phyloP scores from a whole-genome alignment of 2,113 vertebrate species.

The Burhinus bistriatus region DNA sequence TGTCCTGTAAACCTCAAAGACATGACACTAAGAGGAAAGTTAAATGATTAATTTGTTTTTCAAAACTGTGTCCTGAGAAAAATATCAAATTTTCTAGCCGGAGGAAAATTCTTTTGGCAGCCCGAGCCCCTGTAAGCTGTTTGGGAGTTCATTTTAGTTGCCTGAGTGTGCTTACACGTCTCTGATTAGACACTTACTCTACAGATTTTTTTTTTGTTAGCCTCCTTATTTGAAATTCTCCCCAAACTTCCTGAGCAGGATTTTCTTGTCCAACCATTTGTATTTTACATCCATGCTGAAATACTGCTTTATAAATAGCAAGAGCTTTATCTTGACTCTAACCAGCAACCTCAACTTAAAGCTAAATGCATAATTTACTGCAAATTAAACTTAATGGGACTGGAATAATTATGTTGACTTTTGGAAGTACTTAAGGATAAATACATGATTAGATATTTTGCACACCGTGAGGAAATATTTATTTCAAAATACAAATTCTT shows the following conservation, averaged over 20 bases:
- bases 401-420: conserved; percentile 75
- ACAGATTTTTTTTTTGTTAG: background rate
- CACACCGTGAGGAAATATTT: conserved; percentile 67
- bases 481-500: conserved; percentile 54
- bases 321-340: conserved; percentile 36
- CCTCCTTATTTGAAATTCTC: background rate
- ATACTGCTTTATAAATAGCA: conserved; percentile 53
- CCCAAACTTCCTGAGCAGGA: background rate
- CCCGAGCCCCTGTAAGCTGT: background rate
- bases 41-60: background rate
- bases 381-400: conserved; percentile 74
- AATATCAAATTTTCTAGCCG: background rate
- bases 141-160: background rate
- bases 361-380: conserved; percentile 70
- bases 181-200: background rate
- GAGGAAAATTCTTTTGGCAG: background rate
- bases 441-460: conserved; percentile 73
- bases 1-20: background rate
- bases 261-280: conserved; percentile 22
- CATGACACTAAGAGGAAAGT: background rate
- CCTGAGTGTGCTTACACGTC: background rate
- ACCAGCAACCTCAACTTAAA: conserved; percentile 59
- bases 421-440: conserved; percentile 72
- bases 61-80: background rate
- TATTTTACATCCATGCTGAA: background rate